Base-by-base conservation (phyloP, 2,797 vertebrate genomes). In the Synanceia verrucosa region DNA sequence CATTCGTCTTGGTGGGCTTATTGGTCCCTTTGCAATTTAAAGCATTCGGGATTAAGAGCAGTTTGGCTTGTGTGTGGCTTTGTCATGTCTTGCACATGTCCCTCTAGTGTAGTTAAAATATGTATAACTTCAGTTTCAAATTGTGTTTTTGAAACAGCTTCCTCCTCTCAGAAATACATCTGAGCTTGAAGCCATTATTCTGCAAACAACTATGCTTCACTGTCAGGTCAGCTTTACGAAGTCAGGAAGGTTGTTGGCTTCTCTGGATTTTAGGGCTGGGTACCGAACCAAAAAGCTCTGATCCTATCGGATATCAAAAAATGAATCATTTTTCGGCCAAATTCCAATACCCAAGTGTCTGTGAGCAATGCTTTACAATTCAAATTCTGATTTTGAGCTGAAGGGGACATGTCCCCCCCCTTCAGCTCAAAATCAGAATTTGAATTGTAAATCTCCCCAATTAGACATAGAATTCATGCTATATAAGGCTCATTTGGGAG, bases 261-360 rank as follows among this genome's bases (percentile, higher is more conserved):
- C 83, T 65, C 51, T 70, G 31, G 24, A 56, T 70, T 72, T 76
- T 75, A 65, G 74, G 72, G 68, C 61, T n/a, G n/a, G n/a, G n/a
- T n/a, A n/a, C n/a, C n/a, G n/a, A n/a, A n/a, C n/a, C n/a, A n/a
- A n/a, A n/a, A n/a, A n/a, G n/a, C n/a, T n/a, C n/a, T n/a, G n/a
- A n/a, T n/a, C n/a, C n/a, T n/a, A n/a, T n/a, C n/a, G n/a, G n/a
- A n/a, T n/a, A n/a, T n/a, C n/a, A n/a, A n/a, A n/a, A n/a, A n/a
- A n/a, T n/a, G n/a, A n/a, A n/a, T n/a, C n/a, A n/a, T n/a, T n/a
- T n/a, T n/a, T n/a, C n/a, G n/a, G n/a, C n/a, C n/a, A n/a, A n/a
- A n/a, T n/a, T n/a, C n/a, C n/a, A n/a, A n/a, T n/a, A n/a, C n/a
- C n/a, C n/a, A n/a, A n/a, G n/a, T n/a, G n/a, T n/a, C n/a, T n/a